Evolutionary conservation across 2,888 invertebrate species (phyloP), one percentile per base, ranked within the genome.

Genomic region (Scaptomyza parva): DNA sequence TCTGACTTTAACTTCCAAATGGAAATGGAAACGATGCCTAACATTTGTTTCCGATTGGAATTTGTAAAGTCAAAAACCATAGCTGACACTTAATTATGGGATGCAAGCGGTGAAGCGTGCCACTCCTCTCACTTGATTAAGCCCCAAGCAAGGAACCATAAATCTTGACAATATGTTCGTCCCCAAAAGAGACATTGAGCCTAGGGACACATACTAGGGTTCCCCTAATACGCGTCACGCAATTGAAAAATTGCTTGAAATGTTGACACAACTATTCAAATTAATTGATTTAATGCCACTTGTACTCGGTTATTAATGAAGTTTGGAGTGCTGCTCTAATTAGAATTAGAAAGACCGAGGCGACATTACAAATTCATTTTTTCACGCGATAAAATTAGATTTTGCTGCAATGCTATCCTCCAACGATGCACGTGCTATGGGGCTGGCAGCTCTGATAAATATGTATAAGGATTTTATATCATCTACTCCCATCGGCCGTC

Each of bases 71-170:
- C 88, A 86, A 76, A 73, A 73, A 68, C 69, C 87, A 71, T 75
- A 71, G 84, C 76, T 88, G 90, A 88, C 89, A 88, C 83, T 80
- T 87, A 82, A 89, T 89, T 88, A 89, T 85, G 67, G 68, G 66
- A 53, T 70, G 78, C 78, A 74, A 35, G 75, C 78, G 68, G 59
- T 62, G 79, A 76, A 83, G 86, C 88, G 77, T 86, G 86, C 69
- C 72, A 62, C 47, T 7, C n/a, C 33, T 0, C 22, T 35, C 35
- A n/a, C 45, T 14, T 24, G 35, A 35, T 14, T 26, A 48, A n/a
- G 45, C 43, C 51, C 39, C 14, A 37, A 12, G 33, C 33, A 40
- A 9, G 41, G 44, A 33, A 11, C 50, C 69, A 81, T 81, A 81
- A 84, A 81, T 81, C 81, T 84, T 69, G 17, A 64, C 63, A 52